phyloP scores from a whole-genome alignment of 2,888 invertebrate genomes.

The Dryobotodes eremita region DNA sequence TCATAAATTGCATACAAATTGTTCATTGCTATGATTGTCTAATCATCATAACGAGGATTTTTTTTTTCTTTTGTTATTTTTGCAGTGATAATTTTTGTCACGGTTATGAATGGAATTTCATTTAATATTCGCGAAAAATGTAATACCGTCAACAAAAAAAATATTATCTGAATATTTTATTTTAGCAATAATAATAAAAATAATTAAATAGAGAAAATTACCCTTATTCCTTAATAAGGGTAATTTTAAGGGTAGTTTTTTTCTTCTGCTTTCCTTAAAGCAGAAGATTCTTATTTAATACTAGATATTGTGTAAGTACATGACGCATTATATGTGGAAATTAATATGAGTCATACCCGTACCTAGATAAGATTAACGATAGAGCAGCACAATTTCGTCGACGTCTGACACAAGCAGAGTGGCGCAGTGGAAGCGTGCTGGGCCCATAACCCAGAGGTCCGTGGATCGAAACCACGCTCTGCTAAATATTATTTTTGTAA shows the following conservation, averaged over 20 bases:
- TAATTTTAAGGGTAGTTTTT: too few species aligned
- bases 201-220: background rate
- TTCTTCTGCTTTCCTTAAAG: too few species aligned
- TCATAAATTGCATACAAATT: constrained; percentile 87
- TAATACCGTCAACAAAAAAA: constrained; percentile 67
- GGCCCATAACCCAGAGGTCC: constrained; percentile 97
- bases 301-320: background rate
- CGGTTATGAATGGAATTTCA: constrained; percentile 80
- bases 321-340: background rate
- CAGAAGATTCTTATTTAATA: background rate
- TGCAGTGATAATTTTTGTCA: constrained; percentile 68
- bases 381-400: constrained; percentile 5
- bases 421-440: constrained; percentile 96
- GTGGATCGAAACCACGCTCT: constrained; percentile 96
- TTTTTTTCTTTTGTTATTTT: constrained; percentile 69
- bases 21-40: constrained; percentile 83
- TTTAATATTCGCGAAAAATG: constrained; percentile 59
- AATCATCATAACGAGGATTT: constrained; percentile 68
- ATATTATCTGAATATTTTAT: background rate
- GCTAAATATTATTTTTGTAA: constrained; percentile 80
- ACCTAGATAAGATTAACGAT: constrained; percentile 15
- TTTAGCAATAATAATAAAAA: background rate
- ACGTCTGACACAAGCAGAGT: constrained; percentile 90
- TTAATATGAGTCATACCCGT: background rate
- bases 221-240: too few species aligned